These are phyloP conservation scores for Leptinotarsa haldemani DNA, from an alignment of 2,888 invertebrate genomes.

Conservation along the genomic window DNA sequence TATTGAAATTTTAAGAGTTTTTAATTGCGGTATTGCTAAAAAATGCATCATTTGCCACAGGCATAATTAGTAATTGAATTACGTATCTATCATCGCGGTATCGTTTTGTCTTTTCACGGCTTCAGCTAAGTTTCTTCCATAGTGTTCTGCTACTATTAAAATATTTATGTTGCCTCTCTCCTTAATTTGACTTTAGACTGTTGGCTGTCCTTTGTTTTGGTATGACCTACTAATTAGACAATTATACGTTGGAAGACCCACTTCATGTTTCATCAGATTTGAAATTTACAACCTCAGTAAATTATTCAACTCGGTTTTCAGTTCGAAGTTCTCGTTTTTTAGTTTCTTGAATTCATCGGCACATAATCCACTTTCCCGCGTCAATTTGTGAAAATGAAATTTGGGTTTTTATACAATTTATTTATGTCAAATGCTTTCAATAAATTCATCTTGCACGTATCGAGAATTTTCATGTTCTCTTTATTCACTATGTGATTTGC, in stretches of 20 bases:
- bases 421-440: no score
- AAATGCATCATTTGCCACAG: no score
- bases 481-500: no score
- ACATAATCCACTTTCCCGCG: no score
- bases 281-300: not conserved
- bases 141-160: not conserved
- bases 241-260: not conserved
- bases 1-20: no score
- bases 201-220: not conserved
- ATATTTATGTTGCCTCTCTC: not conserved
- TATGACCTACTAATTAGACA: not conserved
- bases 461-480: no score
- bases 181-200: not conserved
- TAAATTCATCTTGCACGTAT: no score
- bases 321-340: not conserved
- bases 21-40: no score
- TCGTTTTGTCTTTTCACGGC: not conserved
- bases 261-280: not conserved
- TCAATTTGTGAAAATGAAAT: no score
- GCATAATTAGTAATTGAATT: not conserved
- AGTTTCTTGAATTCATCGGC: no score
- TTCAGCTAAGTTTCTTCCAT: not conserved
- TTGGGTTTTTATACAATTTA: no score
- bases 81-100: not conserved
- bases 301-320: not conserved